These are phyloP conservation scores for Eumacrocentrus americanus DNA, from an alignment of 2,888 invertebrate genomes.

Conservation along the genomic window DNA sequence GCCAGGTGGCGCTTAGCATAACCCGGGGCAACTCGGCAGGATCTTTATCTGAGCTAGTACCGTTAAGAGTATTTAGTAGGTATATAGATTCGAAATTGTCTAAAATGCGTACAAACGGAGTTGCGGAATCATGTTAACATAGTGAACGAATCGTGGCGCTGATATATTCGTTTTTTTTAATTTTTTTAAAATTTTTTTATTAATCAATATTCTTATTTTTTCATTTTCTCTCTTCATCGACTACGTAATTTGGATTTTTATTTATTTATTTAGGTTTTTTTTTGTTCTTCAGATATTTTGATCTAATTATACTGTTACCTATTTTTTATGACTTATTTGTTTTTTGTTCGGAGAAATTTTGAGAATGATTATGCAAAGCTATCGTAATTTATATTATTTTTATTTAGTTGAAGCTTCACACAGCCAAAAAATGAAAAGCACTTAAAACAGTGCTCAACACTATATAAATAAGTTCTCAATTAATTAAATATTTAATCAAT, in stretches of 20 bases:
- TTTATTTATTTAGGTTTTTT: constrained; percentile 27
- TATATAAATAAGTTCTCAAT: constrained; percentile 63
- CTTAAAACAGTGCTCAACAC: constrained; percentile 72
- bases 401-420: constrained; percentile 66
- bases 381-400: constrained; percentile 43
- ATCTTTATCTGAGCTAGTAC: constrained; percentile 56
- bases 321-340: constrained; percentile 29
- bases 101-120: constrained; percentile 56
- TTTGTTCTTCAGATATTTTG: constrained; percentile 17
- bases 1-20: constrained; percentile 51
- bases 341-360: constrained; percentile 43
- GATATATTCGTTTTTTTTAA: constrained; percentile 11
- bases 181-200: constrained; percentile 22
- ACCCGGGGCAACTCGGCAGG: constrained; percentile 55
- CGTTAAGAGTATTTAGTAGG: constrained; percentile 48
- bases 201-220: too few species aligned
- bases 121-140: constrained; percentile 50
- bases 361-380: constrained; percentile 46
- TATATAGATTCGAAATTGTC: constrained; percentile 43
- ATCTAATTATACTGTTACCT: constrained; percentile 38
- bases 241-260: constrained; percentile 26
- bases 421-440: constrained; percentile 71
- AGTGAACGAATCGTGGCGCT: constrained; percentile 32
- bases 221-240: background rate
- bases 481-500: constrained; percentile 48